Conservation (phyloP, 2,797 vertebrate species). For the Gobio occitaniae region DNA sequence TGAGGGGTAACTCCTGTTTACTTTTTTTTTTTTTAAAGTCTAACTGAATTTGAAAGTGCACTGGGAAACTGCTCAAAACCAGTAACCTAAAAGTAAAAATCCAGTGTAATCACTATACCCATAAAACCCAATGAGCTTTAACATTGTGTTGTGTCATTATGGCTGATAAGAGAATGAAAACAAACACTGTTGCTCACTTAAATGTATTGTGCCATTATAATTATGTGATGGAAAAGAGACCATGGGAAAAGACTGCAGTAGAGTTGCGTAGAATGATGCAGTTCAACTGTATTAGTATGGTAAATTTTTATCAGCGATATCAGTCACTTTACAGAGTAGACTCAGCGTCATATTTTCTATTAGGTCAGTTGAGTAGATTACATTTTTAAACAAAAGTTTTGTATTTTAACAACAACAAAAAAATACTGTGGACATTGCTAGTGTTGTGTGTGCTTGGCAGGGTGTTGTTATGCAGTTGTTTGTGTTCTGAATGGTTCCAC, state of each 20-base stretch:
- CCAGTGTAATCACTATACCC: background rate
- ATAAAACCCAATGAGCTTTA: constrained; percentile 20
- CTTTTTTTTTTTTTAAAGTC: no score
- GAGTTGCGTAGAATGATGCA: constrained; percentile 18
- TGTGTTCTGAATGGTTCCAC: background rate
- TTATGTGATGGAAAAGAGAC: constrained; percentile 20
- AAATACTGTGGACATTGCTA: no score
- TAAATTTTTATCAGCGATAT: constrained; percentile 28
- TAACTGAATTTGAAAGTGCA: background rate
- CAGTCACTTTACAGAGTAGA: constrained; percentile 36
- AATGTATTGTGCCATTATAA: constrained; percentile 1
- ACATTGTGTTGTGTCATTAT: background rate
- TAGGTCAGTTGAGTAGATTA: constrained; percentile 42
- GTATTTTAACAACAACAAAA: background rate
- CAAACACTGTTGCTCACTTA: constrained; percentile 22
- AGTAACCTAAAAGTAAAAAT: constrained; percentile 20
- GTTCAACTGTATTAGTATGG: background rate
- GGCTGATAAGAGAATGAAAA: background rate
- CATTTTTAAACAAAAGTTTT: background rate
- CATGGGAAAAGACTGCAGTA: background rate
- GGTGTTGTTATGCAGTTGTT: background rate
- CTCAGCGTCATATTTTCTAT: constrained; percentile 38
- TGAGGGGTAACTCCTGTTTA: background rate
- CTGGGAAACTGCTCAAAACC: constrained; percentile 1
- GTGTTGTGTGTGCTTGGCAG: background rate